Evolutionary conservation across 2,797 vertebrate species (phyloP).

Genomic region (Brachyalestes nurse): DNA sequence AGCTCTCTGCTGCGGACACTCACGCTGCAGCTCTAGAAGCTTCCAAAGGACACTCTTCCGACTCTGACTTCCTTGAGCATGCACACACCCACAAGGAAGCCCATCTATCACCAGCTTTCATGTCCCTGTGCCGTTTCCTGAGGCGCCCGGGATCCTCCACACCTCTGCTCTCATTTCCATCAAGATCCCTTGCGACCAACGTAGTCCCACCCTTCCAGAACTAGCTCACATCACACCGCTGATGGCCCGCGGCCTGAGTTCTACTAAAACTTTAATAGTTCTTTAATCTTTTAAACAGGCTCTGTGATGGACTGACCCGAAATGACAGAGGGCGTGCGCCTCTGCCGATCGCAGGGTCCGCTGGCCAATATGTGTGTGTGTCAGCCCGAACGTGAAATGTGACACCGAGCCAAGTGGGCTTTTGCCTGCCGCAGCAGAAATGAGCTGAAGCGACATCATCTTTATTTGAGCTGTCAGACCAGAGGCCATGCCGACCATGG

Average conservation of each 20-base stretch:
- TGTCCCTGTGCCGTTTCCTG: slow-evolving; percentile 17
- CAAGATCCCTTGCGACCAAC: slow-evolving; percentile 44
- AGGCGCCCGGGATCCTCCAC: slow-evolving; percentile 1
- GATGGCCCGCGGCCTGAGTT: slow-evolving; percentile 42
- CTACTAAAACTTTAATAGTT: slow-evolving; percentile 59
- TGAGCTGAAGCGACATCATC: slow-evolving; percentile 44
- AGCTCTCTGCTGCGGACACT: neutral
- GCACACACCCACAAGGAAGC: neutral
- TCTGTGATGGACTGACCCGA: slow-evolving; percentile 43
- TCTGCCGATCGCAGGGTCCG: slow-evolving; percentile 17
- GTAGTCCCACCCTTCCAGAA: slow-evolving; percentile 27
- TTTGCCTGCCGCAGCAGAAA: slow-evolving; percentile 51
- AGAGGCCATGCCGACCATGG: slow-evolving; percentile 21
- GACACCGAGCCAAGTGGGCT: slow-evolving; percentile 39
- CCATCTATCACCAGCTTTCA: slow-evolving; percentile 18
- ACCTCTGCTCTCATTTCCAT: slow-evolving; percentile 41
- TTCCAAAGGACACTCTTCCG: slow-evolving; percentile 19
- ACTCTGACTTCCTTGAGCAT: slow-evolving; percentile 13
- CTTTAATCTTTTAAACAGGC: slow-evolving; percentile 60
- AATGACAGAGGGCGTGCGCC: slow-evolving; percentile 26
- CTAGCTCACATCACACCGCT: slow-evolving; percentile 44
- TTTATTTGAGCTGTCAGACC: slow-evolving; percentile 48
- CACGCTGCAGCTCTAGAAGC: neutral
- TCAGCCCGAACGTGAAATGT: slow-evolving; percentile 42
- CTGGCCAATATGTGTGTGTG: slow-evolving; percentile 25